phyloP scores from a whole-genome alignment of 2,797 vertebrate genomes.

The Neomorphus geoffroyi region DNA sequence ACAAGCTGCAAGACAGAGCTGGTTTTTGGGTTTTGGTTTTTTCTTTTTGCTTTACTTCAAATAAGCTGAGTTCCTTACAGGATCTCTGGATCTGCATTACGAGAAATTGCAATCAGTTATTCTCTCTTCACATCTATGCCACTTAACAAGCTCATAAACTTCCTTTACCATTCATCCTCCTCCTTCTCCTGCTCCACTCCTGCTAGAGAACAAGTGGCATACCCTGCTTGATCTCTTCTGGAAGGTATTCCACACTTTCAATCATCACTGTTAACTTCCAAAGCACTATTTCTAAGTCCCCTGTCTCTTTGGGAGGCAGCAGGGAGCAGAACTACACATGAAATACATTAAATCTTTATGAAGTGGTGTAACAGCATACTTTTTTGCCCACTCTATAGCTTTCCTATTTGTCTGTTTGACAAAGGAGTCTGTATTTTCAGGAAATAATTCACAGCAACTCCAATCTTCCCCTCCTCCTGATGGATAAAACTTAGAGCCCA shows the following conservation, averaged over 20 bases:
- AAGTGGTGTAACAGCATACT: neutral
- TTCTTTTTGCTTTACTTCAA: neutral
- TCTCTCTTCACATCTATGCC: neutral
- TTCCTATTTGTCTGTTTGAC: neutral
- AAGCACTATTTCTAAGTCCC: neutral
- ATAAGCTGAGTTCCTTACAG: neutral
- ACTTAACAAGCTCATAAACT: neutral
- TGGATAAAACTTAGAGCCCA: fast-evolving
- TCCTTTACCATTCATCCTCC: neutral
- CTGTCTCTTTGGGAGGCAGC: neutral
- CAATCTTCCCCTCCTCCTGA: neutral
- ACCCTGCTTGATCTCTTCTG: neutral
- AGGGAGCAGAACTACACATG: neutral
- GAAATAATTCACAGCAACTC: neutral
- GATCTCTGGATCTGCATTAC: neutral
- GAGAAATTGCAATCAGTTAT: neutral
- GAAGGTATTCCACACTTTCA: neutral
- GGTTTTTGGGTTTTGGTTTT: no score
- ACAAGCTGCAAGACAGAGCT: neutral
- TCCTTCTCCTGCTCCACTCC: neutral
- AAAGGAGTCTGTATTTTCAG: neutral
- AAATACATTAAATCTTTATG: neutral
- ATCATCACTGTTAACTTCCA: neutral
- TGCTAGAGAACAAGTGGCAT: neutral
- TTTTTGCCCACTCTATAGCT: neutral